Evolutionary conservation across 2,113 vertebrate species (phyloP).

Genomic region (Dinomys branickii): DNA sequence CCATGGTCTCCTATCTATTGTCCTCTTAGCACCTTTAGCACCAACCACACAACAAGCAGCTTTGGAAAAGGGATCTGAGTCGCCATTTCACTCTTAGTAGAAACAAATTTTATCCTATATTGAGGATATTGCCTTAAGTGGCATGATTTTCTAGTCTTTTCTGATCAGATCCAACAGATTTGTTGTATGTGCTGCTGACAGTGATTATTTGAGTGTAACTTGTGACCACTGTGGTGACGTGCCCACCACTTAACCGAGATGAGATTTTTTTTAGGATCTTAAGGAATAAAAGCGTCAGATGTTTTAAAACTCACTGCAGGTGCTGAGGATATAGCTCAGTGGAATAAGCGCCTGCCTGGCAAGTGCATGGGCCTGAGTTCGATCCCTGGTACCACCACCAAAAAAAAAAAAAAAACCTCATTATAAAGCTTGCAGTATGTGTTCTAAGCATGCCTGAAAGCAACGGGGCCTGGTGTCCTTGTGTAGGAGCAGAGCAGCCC

Average conservation of each 20-base stretch:
- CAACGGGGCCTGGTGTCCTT: neutral
- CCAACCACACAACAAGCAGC: conserved; percentile 30
- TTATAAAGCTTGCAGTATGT: neutral
- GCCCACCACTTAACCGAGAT: neutral
- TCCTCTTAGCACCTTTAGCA: neutral
- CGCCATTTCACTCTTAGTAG: conserved; percentile 28
- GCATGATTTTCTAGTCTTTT: neutral
- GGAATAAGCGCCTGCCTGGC: too few relatives aligned
- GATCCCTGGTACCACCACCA: too few relatives aligned
- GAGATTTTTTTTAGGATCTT: neutral
- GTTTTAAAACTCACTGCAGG: too few relatives aligned
- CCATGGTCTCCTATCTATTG: neutral
- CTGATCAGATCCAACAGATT: neutral
- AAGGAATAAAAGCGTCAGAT: neutral
- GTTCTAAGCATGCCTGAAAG: neutral
- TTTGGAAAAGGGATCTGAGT: conserved; percentile 1
- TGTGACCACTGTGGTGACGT: neutral
- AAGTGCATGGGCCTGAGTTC: too few relatives aligned
- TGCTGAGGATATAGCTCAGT: too few relatives aligned
- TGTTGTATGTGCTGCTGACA: neutral
- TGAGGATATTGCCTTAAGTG: neutral
- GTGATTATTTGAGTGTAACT: neutral
- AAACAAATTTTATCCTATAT: neutral
- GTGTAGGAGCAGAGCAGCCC: neutral
- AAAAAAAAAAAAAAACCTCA: too few relatives aligned